Conservation (phyloP, 2,888 invertebrate genomes). For the Smittia aterrima region DNA sequence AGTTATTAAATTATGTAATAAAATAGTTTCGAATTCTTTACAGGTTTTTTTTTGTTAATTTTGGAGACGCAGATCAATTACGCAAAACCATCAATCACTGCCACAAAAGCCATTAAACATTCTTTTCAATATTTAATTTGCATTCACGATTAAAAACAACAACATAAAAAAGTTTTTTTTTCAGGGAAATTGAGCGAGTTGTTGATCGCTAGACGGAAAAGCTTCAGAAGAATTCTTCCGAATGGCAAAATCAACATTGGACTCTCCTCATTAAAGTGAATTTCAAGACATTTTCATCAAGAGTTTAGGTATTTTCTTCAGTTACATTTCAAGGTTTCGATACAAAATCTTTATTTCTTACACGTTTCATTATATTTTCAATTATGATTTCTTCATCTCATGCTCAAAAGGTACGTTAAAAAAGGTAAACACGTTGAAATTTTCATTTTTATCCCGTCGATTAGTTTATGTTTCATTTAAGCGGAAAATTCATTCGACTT, state of each 20-base stretch:
- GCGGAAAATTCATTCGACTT: not conserved
- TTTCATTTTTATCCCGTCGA: not conserved
- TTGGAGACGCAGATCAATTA: not conserved
- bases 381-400: conserved; percentile 2
- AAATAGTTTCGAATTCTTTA: conserved; percentile 2
- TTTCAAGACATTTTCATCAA: not conserved
- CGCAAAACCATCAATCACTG: not conserved
- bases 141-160: not conserved
- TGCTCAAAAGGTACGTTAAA: conserved; percentile 38
- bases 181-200: not conserved
- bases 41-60: not conserved
- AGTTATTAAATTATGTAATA: conserved; percentile 16
- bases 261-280: no score
- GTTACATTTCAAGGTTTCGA: not conserved
- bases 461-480: not conserved
- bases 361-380: not conserved
- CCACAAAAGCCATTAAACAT: not conserved
- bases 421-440: conserved; percentile 40
- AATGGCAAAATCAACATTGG: no score
- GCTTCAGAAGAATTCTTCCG: not conserved
- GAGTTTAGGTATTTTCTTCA: not conserved
- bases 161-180: not conserved
- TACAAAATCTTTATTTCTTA: conserved; percentile 1
- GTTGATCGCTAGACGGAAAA: not conserved
- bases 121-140: no score